phyloP scores from a whole-genome alignment of 2,797 vertebrate species.

The Rhincodon typus region DNA sequence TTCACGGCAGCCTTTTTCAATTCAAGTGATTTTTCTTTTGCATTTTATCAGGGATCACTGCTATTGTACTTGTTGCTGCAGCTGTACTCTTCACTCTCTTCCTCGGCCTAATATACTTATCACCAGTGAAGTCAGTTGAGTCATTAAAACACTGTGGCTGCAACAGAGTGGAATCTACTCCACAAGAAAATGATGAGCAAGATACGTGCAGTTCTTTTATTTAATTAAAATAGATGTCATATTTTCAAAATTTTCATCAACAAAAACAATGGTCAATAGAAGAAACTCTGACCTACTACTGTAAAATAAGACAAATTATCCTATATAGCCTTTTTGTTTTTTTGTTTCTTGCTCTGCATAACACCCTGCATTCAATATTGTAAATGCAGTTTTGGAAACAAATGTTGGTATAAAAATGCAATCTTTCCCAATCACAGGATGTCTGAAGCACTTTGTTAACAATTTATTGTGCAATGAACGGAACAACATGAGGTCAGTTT shows the following conservation, averaged over 20 bases:
- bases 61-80: background rate
- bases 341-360: background rate
- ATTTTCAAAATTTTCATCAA: background rate
- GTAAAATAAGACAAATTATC: background rate
- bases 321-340: background rate
- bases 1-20: background rate
- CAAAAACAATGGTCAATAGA: background rate
- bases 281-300: background rate
- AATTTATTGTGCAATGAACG: background rate
- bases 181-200: background rate
- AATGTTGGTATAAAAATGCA: background rate
- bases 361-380: background rate
- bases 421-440: background rate
- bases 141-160: background rate
- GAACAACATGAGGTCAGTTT: background rate
- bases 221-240: background rate
- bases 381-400: background rate
- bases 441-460: background rate
- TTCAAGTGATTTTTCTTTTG: background rate
- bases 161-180: background rate
- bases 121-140: background rate
- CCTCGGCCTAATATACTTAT: slow-evolving; percentile 1
- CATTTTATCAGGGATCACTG: background rate
- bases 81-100: background rate
- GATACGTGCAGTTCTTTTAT: background rate